Conservation (phyloP, 2,797 vertebrate species). For the Parauchenoglanis ngamensis region DNA sequence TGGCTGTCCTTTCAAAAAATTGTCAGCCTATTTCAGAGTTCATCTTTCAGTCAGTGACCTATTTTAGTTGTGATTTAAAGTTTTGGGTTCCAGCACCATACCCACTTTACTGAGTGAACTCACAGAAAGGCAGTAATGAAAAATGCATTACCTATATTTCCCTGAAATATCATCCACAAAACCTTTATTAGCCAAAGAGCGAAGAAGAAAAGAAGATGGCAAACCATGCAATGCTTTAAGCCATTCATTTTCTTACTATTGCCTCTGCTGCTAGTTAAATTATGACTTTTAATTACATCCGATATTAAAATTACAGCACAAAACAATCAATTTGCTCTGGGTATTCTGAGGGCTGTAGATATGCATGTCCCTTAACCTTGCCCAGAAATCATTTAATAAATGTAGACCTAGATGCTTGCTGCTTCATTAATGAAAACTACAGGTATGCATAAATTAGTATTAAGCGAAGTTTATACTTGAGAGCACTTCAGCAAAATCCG, state of each 20-base stretch:
- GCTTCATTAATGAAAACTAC: slow-evolving; percentile 9
- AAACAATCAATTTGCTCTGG: not conserved
- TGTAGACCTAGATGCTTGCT: not conserved
- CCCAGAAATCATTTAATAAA: not conserved
- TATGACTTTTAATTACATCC: not conserved
- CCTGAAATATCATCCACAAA: not conserved
- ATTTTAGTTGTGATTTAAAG: too few species aligned
- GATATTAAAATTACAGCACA: not conserved
- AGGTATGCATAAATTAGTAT: slow-evolving; percentile 15
- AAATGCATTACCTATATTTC: slow-evolving; percentile 7
- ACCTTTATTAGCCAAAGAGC: not conserved
- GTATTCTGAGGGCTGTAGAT: not conserved
- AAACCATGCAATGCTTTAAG: not conserved
- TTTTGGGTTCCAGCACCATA: not conserved
- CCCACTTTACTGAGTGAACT: not conserved
- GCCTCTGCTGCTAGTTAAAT: too few species aligned
- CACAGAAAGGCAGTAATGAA: not conserved
- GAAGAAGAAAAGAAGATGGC: not conserved
- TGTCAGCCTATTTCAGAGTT: too few species aligned
- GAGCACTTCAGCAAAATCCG: not conserved
- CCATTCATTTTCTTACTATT: not conserved
- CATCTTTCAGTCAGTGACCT: too few species aligned
- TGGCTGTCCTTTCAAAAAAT: too few species aligned
- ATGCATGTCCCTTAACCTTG: not conserved
- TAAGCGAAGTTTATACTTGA: not conserved